These are phyloP conservation scores for Caenorhabditis auriculariae DNA, from an alignment of 2,888 invertebrate species.

Conservation along the genomic window DNA sequence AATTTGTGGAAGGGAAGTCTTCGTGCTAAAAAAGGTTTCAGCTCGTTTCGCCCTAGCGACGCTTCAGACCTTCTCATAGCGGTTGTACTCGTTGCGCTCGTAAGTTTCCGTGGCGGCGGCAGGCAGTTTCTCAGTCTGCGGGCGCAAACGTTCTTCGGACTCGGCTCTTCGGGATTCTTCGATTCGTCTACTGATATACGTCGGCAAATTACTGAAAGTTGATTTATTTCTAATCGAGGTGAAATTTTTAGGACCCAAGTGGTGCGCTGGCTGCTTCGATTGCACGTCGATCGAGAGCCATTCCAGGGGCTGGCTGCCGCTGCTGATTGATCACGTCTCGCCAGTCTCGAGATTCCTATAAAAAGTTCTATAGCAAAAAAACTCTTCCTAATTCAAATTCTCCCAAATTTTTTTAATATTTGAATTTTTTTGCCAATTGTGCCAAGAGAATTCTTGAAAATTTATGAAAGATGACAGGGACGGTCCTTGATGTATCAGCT, in stretches of 20 bases:
- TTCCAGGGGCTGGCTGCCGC: conserved; percentile 44
- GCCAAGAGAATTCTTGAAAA: too few species aligned
- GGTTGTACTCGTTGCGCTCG: conserved; percentile 29
- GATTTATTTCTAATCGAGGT: background rate
- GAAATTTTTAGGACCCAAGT: conserved; percentile 5
- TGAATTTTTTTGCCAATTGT: too few species aligned
- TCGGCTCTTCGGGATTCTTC: conserved; percentile 17
- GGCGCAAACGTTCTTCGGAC: background rate
- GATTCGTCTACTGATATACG: conserved; percentile 33
- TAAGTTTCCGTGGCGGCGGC: conserved; percentile 20
- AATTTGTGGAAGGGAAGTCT: too few species aligned
- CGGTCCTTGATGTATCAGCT: too few species aligned
- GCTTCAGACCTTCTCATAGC: conserved; percentile 11
- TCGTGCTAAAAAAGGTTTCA: too few species aligned
- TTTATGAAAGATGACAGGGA: too few species aligned
- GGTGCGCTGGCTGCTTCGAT: conserved; percentile 16
- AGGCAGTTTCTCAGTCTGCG: conserved; percentile 1
- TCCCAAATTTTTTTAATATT: too few species aligned
- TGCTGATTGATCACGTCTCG: conserved; percentile 45
- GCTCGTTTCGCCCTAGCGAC: background rate
- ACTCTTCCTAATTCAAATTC: too few species aligned
- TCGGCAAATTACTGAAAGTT: conserved; percentile 37
- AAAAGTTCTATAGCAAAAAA: too few species aligned
- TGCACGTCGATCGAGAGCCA: conserved; percentile 12
- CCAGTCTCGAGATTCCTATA: conserved; percentile 45